Evolutionary conservation across 2,888 invertebrate genomes (phyloP), one percentile per base, ranked within the genome.

Genomic region (Chloroclystis v-ata): DNA sequence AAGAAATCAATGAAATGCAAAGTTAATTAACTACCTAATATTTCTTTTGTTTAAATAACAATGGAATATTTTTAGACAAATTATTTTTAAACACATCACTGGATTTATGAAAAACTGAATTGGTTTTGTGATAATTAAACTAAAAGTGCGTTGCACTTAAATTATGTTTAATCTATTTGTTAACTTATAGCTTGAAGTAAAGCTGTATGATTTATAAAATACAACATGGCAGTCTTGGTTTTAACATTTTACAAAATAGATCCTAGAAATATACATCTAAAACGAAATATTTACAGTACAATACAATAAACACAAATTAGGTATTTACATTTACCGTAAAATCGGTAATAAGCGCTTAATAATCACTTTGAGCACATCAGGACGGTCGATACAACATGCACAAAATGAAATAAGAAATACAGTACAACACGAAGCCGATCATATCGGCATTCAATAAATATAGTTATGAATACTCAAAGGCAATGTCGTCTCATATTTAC

Each of bases 251-350:
- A 60, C 78, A 82, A 78, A 77, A 78, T 75, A 49, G 37, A 12
- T 26, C 70, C 73, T 72, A 75, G 74, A 78, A 77, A 71, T 76
- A 63, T 81, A 81, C 71, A 79, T 52, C 49, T 77, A 20, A 51
- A 75, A 75, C 66, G 43, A 56, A 61, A 52, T 84, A 84, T 85
- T 60, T 84, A 87, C 86, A 87, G 54, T 67, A 66, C 75, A 75
- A 70, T 74, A 35, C 35, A 35, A 83, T 82, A 69, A 76, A 78
- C 81, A 82, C 80, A 80, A 83, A 74, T 74, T 71, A 75, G 67
- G 74, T 84, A 86, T 87, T 63, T 86, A 86, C 85, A 86, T 68
- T 76, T 87, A 86, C 86, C 86, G 83, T 72, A 85, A 84, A 86
- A 86, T 85, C 83, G 86, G 86, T 85, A 86, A 80, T 79, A 83